These are phyloP conservation scores for Callipepla californica DNA, from an alignment of 2,113 vertebrate species.

Conservation along the genomic window DNA sequence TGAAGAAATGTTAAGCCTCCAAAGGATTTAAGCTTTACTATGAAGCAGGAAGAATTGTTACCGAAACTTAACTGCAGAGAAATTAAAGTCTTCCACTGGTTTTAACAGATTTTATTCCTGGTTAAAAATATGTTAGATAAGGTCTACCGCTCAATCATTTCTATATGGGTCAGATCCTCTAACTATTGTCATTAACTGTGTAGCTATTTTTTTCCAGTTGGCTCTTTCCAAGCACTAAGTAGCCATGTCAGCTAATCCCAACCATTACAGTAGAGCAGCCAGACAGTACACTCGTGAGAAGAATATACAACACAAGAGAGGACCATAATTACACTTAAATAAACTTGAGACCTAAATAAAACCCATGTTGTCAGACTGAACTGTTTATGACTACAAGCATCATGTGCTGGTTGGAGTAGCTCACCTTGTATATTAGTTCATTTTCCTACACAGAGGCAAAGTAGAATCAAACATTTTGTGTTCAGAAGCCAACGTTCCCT, in stretches of 20 bases:
- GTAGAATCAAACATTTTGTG: not conserved
- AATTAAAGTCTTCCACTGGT: not conserved
- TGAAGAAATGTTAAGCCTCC: not conserved
- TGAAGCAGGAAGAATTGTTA: not conserved
- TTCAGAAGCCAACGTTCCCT: not conserved
- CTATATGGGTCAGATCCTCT: not conserved
- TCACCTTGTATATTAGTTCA: not conserved
- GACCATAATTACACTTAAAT: not conserved
- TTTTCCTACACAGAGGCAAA: not conserved
- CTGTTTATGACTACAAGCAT: not conserved
- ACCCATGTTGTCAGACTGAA: not conserved
- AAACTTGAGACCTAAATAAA: not conserved
- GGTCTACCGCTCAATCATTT: not conserved
- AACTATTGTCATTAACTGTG: not conserved
- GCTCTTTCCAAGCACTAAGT: not conserved
- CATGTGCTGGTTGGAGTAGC: not conserved
- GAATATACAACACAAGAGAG: not conserved
- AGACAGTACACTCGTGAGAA: not conserved
- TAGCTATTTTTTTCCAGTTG: not conserved
- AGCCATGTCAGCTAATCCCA: not conserved
- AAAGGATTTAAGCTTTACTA: not conserved
- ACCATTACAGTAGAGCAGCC: not conserved
- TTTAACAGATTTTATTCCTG: not conserved
- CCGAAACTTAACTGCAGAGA: not conserved
- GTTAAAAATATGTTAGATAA: not conserved